A percentile compares a stretch with the other conserved stretches of the same genome.
Conservation (phyloP, 2,888 invertebrate genomes). For the Quadroppia sp. region DNA sequence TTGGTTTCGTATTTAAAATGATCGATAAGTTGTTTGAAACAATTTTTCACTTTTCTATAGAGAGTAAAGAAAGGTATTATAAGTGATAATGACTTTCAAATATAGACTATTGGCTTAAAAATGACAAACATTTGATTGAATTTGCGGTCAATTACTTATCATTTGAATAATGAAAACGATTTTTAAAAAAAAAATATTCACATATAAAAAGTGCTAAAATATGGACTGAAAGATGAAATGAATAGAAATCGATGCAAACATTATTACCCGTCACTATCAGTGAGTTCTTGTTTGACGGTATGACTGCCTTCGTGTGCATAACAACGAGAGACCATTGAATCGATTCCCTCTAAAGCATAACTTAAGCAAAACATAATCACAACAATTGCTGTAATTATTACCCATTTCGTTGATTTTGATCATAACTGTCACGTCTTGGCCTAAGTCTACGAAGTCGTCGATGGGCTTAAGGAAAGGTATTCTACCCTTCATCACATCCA, state of each 20-base stretch:
- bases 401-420: constrained; percentile 54
- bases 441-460: constrained; percentile 48
- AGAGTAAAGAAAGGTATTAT: not conserved
- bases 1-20: not conserved
- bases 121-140: not conserved
- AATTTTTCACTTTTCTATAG: not conserved
- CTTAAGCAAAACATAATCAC: constrained; percentile 28
- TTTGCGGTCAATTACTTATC: not conserved
- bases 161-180: too few species aligned
- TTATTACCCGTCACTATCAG: constrained; percentile 66
- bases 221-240: not conserved
- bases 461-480: constrained; percentile 46
- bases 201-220: not conserved
- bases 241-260: constrained; percentile 9
- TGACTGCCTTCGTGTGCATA: constrained; percentile 72
- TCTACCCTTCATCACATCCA: constrained; percentile 49
- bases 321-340: constrained; percentile 70
- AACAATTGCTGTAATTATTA: constrained; percentile 49
- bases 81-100: constrained; percentile 18
- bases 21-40: not conserved
- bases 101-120: constrained; percentile 18
- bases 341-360: constrained; percentile 62
- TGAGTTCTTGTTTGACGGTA: constrained; percentile 67
- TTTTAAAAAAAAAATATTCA: not conserved
- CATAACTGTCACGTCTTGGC: constrained; percentile 50